Percentiles rank a stretch among this genome's conserved stretches.
These are phyloP conservation scores for Tryphoninae sp. DNA, from an alignment of 2,888 invertebrate species.

Conservation along the genomic window DNA sequence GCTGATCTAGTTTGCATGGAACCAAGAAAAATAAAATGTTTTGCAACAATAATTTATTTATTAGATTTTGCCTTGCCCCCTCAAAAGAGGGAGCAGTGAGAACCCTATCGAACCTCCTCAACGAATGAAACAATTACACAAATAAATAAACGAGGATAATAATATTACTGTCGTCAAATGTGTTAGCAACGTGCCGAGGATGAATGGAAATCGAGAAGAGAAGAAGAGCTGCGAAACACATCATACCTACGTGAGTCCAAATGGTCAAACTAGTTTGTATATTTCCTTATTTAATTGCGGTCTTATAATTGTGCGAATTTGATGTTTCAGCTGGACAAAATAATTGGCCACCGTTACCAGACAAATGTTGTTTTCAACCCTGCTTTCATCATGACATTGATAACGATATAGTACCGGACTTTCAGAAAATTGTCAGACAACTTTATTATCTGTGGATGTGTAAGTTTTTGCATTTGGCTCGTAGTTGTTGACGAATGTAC, in stretches of 20 bases:
- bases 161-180: too few species aligned
- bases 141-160: conserved; percentile 5
- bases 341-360: conserved; percentile 99
- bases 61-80: too few species aligned
- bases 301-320: conserved; percentile 18
- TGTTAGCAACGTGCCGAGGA: conserved; percentile 90
- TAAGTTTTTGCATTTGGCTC: conserved; percentile 84
- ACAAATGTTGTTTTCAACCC: conserved; percentile 95
- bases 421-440: conserved; percentile 97
- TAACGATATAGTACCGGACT: conserved; percentile 98
- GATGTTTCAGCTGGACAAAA: conserved; percentile 86
- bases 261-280: conserved; percentile 16
- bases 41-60: too few species aligned
- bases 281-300: background rate
- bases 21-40: too few species aligned
- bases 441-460: conserved; percentile 98
- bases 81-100: too few species aligned
- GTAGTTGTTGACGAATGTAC: conserved; percentile 13
- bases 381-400: conserved; percentile 99
- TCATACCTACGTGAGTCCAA: conserved; percentile 81
- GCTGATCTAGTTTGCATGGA: too few species aligned
- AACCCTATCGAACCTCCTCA: too few species aligned
- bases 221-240: conserved; percentile 80
- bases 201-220: conserved; percentile 89
- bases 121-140: too few species aligned